Percentiles rank a stretch among this genome's conserved stretches.
These are phyloP conservation scores for Temnopleurus reevesii DNA, from an alignment of 53 echinoderm and acorn worm species.

Conservation along the genomic window DNA sequence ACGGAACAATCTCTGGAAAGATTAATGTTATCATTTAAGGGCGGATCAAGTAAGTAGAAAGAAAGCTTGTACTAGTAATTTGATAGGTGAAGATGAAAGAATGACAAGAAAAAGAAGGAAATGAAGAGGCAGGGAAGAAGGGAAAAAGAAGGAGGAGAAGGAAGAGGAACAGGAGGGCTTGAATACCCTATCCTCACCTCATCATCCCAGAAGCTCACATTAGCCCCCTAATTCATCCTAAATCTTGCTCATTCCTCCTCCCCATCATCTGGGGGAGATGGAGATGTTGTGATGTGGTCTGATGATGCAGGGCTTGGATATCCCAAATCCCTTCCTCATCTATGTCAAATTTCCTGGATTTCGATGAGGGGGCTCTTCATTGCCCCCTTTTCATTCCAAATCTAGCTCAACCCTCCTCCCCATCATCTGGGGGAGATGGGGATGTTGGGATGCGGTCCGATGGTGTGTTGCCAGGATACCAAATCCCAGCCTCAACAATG, in stretches of 20 bases:
- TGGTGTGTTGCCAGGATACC: neutral
- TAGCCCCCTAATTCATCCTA: too few species aligned
- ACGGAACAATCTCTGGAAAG: too few species aligned
- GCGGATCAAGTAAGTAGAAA: too few species aligned
- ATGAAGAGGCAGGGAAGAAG: too few species aligned
- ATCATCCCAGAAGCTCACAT: too few species aligned
- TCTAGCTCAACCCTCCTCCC: neutral
- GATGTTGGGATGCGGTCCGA: neutral
- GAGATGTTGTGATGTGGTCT: neutral
- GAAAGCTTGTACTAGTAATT: too few species aligned
- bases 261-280: neutral
- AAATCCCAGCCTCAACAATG: constrained; percentile 5
- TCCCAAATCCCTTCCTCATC: constrained; percentile 23
- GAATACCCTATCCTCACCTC: too few species aligned
- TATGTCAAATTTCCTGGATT: constrained; percentile 36
- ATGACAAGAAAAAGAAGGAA: too few species aligned
- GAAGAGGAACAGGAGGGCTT: too few species aligned
- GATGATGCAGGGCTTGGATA: constrained; percentile 7
- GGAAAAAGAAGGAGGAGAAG: too few species aligned
- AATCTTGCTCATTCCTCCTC: neutral
- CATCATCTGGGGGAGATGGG: neutral
- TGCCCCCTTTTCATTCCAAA: neutral
- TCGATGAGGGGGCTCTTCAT: neutral
- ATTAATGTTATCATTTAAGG: too few species aligned
- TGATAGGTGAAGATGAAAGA: too few species aligned